Evolutionary conservation across 1,140 invertebrate species (phyloP), one percentile per base, ranked within the genome.

Genomic region (Rhizoglyphus robini): DNA sequence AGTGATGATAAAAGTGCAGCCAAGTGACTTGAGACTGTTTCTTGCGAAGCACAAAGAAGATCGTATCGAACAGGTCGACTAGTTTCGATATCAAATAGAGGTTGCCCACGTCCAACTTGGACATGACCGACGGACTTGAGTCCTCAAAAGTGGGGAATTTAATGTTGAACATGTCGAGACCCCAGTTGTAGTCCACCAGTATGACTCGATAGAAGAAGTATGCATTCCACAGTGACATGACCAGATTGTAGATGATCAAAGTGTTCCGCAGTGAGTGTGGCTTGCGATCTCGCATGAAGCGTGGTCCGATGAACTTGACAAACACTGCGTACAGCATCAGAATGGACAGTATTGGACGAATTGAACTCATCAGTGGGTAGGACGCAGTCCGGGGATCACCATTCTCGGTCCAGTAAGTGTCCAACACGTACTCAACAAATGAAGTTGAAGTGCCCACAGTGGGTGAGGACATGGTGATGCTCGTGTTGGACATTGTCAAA

Each of bases 1-100:
- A 89, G 75, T 95, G 91, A 75, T 95, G 91, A 71, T 94, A 91
- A 63, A 95, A 90, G 77, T 95, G 91, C 27, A 95, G 81, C 30
- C 86, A 88, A 20, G 88, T 89, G 63, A 94, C 86, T 73, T 95
- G 90, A 75, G 88, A 84, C 74, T 85, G 87, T 80, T 96, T 96
- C 77, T 91, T 92, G 70, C 88, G 81, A 70, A 90, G 77, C 71
- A 92, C 86, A 78, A 92, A 93, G 81, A 91, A 93, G 13, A 65
- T 20, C 4, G 57, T 65, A 36, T 65, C 63, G 30, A 65, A 65
- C 13, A 65, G 47, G 29, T 65, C 63, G 47, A 65, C 15, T 41
- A 47, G 32, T 27, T 60, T 60, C n/a, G 58, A 11, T 20, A 60
- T n/a, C 58, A 25, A 34, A 41, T 60, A 60, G 27, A 60, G 30